Base-by-base conservation (phyloP, 2,113 vertebrate genomes). In the Oceanites oceanicus region DNA sequence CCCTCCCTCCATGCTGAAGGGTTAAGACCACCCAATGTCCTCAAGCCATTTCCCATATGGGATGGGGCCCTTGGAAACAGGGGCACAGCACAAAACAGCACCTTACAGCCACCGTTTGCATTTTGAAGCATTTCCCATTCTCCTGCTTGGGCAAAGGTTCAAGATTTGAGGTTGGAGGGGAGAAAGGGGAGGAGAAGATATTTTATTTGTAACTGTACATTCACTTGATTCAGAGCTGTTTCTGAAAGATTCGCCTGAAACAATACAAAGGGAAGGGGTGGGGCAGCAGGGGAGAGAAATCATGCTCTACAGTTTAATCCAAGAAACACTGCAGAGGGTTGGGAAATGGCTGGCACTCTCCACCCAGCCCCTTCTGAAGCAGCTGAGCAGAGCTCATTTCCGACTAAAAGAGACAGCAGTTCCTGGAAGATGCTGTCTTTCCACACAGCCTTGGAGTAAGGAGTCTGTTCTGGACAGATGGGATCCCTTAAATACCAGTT, bases 161-260 rank as follows among this genome's bases (percentile, higher is more conserved):
- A 71, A 26, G 6, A 70, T 49, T 13, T 6, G 89, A 92, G 32
- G 40, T n/a, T 53, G 88, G 81, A 75, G 18, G 11, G 52, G 55
- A 71, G 62, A 55, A 83, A 9, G 8, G 58, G 88, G 53, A 72
- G 65, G 78, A 91, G 68, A 45, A 34, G 53, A 47, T 78, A 56
- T 92, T 96, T 96, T 86, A 96, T 95, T 94, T 86, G 61, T 81
- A 87, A 81, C 65, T 9, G n/a, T 84, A 82, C 90, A n/a, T 88
- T 92, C 67, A 25, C 84, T 91, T 97, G 96, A 95, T 95, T 94
- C 91, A 97, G 76, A 90, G 86, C 90, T 36, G 32, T 50, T 86
- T 63, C 71, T 58, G 63, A 67, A 77, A 95, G 73, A 66, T 89
- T 82, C 81, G 86, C 90, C 78, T 92, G 83, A 62, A 77, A 91